Evolutionary conservation across 2,888 invertebrate species (phyloP), one percentile per base, ranked within the genome.

Genomic region (Altica lythri): DNA sequence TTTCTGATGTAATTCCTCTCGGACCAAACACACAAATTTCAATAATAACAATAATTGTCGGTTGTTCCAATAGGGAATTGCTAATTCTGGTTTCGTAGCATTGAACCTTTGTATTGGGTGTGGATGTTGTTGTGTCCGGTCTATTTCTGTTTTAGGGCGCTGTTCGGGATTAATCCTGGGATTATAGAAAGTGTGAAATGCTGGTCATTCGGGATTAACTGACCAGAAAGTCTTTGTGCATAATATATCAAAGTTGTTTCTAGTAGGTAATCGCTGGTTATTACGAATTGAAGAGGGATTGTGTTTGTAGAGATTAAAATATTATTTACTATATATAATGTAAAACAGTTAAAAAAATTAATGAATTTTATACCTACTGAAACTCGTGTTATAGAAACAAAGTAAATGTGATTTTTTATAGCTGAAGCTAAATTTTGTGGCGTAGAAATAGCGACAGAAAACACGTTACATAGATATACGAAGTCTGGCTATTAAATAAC

Each of bases 131-230:
- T 25, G 35, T 46, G 46, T 46, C 46, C 46, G 37, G 12, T 46
- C 9, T 8, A 40, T 34, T 16, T 9, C 14, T 34, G 34, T 34
- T 34, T 8, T 16, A 2, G 34, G 13, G 16, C 16, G 35, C 34
- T 45, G 55, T 54, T 46, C 56, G 55, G 45, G 45, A 46, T 46
- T 46, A 46, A 53, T 59, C 55, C 44, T 34, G 52, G 57, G 64
- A 67, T 69, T 66, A 65, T 47, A 53, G 61, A 60, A 64, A 68
- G 69, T 66, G 69, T 66, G 69, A 69, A 69, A 65, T 58, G 63
- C 55, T 67, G 69, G 69, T 61, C 68, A 67, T 53, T 60, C 54
- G 16, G 59, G 63, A 63, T 63, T 62, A 63, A 40, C 44, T 25
- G 40, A 53, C 40, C 51, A 40, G 50, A 19, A 53, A 40, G 48